Conservation (phyloP, 2,113 vertebrate species). For the Ondatra zibethicus region DNA sequence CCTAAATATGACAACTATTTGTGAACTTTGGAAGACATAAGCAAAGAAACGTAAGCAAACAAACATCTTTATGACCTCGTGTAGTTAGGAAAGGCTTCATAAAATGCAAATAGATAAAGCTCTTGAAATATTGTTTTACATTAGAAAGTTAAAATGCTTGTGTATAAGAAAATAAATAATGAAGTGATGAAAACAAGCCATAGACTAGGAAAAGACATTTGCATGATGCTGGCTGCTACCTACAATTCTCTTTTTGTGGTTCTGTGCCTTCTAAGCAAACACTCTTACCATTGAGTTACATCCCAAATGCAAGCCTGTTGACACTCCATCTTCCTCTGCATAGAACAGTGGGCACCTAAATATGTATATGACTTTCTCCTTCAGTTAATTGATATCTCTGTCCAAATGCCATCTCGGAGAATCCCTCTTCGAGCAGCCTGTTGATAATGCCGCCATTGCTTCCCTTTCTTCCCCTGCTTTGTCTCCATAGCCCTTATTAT, state of each 20-base stretch:
- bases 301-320: neutral
- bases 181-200: neutral
- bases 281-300: neutral
- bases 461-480: neutral
- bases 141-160: neutral
- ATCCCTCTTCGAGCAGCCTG: neutral
- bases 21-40: slow-evolving; percentile 25
- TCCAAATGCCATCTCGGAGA: neutral
- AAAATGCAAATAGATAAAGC: slow-evolving; percentile 30
- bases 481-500: neutral
- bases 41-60: neutral
- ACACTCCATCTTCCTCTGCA: neutral
- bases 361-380: slow-evolving; percentile 1
- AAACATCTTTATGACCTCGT: slow-evolving; percentile 1
- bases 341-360: neutral
- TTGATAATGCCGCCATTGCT: neutral
- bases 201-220: neutral
- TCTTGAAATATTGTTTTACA: neutral
- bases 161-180: slow-evolving; percentile 24
- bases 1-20: slow-evolving; percentile 11
- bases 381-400: neutral
- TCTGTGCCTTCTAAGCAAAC: neutral
- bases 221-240: neutral
- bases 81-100: neutral
- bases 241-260: neutral